Base-by-base conservation (phyloP, 1,140 invertebrate genomes). In the Batillaria attramentaria region DNA sequence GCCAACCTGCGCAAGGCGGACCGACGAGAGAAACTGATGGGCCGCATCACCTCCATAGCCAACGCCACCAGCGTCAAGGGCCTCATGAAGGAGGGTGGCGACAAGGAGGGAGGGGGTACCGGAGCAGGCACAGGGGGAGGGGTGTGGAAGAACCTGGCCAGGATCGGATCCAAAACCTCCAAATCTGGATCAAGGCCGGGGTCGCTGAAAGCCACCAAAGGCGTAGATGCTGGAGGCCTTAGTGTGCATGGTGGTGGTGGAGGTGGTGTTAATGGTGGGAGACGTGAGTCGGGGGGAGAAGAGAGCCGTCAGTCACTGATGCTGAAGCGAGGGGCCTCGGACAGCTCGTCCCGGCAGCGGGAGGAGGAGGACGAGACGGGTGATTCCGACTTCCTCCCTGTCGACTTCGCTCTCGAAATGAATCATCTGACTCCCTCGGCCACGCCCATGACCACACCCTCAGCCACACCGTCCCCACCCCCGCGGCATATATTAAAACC, bases 1-100 rank as follows among this genome's bases (percentile, higher is more conserved):
- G 85, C 87, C 6, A 60, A 83, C 16, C 81, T 89, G 1, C 72
- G 88, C 41, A 89, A 89, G 79, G 85, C 85, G 24, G 87, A 88
- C 43, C 73, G 88, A 18, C 77, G 88, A 8, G 88, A 89, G 60
- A 86, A 88, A 81, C 68, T 89, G 18, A 77, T 86, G 8, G 82
- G 80, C 31, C 85, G 82, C 72, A 85, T 89, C 77, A 83, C 81
- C 6, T 79, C 84, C 28, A 39, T 88, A 42, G 79, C 84, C 24
- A 76, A 80, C 3, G 73, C 57, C 37, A 42, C 54, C 84, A 79
- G 70, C 54, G 80, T 57, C 76, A 80, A 43, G 37, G 57, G 35
- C 69, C 57, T 39, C 66, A 42, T 31, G 69, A 37, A 35, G 77
- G 72, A 68, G 73, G 54, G 43, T 72, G 43, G 41, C 77, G 68